A percentile compares a stretch with the other conserved stretches of the same genome.
Evolutionary conservation across 2,888 invertebrate species (phyloP).

Genomic region (Phengaris arion): DNA sequence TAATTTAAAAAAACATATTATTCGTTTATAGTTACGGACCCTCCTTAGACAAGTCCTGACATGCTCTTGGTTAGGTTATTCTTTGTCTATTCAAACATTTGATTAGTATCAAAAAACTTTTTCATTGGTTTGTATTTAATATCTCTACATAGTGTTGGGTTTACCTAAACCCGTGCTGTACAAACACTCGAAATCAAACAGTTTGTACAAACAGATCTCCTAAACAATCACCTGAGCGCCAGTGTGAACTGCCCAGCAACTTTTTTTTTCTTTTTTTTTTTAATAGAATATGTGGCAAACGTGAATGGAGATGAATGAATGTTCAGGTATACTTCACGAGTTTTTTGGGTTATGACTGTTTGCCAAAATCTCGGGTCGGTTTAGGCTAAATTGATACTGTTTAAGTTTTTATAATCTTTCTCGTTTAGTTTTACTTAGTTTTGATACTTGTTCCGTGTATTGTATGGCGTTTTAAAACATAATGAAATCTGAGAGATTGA

Average conservation of each 20-base stretch:
- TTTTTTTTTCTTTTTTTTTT: slow-evolving; percentile 34
- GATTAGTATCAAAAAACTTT: too few relatives aligned
- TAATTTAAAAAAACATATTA: too few relatives aligned
- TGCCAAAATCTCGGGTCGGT: neutral
- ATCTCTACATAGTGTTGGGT: neutral
- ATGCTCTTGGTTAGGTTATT: too few relatives aligned
- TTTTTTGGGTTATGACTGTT: neutral
- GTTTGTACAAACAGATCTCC: slow-evolving; percentile 16
- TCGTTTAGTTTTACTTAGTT: neutral
- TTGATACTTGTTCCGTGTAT: neutral
- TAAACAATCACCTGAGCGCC: slow-evolving; percentile 19
- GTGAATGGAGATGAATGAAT: slow-evolving; percentile 60
- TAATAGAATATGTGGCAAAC: slow-evolving; percentile 37
- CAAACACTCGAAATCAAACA: slow-evolving; percentile 14
- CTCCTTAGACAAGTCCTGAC: too few relatives aligned
- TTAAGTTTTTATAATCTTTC: neutral
- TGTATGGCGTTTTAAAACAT: too few relatives aligned
- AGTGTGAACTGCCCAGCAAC: slow-evolving; percentile 24
- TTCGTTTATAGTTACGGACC: too few relatives aligned
- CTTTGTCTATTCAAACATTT: too few relatives aligned
- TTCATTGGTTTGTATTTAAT: too few relatives aligned
- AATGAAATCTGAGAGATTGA: too few relatives aligned
- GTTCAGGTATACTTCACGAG: slow-evolving; percentile 35
- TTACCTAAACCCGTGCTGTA: neutral
- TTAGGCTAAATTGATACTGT: slow-evolving; percentile 7